Percentiles rank a stretch among this genome's conserved stretches.
phyloP scores from a whole-genome alignment of 64 coral and sea anemone species.

The Pocillopora damicornis region DNA sequence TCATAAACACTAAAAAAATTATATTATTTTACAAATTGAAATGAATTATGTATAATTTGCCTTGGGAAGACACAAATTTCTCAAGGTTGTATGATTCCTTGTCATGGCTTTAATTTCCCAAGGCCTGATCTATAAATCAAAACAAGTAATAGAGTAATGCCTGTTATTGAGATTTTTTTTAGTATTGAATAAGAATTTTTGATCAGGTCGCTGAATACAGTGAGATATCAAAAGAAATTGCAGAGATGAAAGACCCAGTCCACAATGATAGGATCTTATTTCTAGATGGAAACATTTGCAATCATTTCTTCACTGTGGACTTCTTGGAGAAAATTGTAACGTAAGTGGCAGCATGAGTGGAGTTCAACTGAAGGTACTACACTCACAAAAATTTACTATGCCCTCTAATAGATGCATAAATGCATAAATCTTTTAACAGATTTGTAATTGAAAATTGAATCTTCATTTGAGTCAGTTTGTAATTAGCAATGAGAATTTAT shows the following conservation, averaged over 20 bases:
- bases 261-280: conserved; percentile 65
- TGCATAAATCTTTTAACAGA: no score
- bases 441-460: background rate
- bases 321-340: conserved; percentile 81
- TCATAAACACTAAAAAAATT: no score
- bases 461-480: no score
- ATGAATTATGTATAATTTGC: no score
- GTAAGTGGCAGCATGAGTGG: conserved; percentile 20
- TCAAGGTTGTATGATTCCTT: no score
- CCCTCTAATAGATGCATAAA: background rate
- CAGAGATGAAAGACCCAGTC: conserved; percentile 57
- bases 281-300: conserved; percentile 90
- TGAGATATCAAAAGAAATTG: conserved; percentile 72
- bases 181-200: background rate
- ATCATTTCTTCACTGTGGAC: conserved; percentile 87
- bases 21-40: no score
- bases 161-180: background rate
- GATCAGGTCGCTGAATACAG: conserved; percentile 96
- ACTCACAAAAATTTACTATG: background rate
- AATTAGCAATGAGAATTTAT: no score
- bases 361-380: background rate
- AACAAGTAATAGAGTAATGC: background rate
- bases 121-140: no score
- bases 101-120: no score
- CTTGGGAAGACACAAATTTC: no score